Percentiles rank a stretch among this genome's conserved stretches.
phyloP scores from a whole-genome alignment of 2,888 invertebrate species.

The Drosophila sordidula region DNA sequence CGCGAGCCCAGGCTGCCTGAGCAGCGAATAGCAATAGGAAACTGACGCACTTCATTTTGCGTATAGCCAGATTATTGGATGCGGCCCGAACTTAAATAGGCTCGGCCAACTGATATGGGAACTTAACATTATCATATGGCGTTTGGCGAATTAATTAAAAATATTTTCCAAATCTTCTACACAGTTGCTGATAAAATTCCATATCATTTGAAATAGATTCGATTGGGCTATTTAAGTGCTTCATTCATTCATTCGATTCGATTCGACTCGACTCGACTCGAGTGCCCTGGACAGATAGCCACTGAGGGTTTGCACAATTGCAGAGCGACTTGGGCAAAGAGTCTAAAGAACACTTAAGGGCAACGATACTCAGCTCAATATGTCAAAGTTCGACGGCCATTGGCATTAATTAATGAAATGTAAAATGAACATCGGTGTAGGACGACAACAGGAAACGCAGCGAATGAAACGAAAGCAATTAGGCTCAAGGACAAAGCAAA shows the following conservation, averaged over 20 bases:
- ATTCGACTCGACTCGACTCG: neutral
- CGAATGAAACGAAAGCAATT: conserved; percentile 68
- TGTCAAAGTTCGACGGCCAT: conserved; percentile 73
- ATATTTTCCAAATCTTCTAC: conserved; percentile 24
- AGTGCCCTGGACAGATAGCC: conserved; percentile 31
- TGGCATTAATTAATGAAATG: conserved; percentile 81
- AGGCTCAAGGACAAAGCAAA: conserved; percentile 52
- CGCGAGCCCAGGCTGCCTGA: conserved; percentile 49
- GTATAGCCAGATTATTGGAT: conserved; percentile 22
- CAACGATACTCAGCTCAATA: conserved; percentile 62
- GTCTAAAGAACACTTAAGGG: neutral
- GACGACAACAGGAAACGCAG: conserved; percentile 57
- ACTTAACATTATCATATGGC: conserved; percentile 30
- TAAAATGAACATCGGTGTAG: conserved; percentile 65
- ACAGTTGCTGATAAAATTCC: conserved; percentile 19
- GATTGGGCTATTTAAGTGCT: conserved; percentile 30
- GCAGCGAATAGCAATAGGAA: conserved; percentile 58
- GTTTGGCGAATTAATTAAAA: conserved; percentile 58
- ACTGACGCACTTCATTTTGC: conserved; percentile 68
- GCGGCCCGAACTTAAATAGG: conserved; percentile 61
- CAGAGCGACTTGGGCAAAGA: neutral
- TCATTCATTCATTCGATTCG: conserved; percentile 15
- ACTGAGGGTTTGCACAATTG: conserved; percentile 10
- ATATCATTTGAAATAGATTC: conserved; percentile 28
- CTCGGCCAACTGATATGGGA: conserved; percentile 14